Base-by-base conservation (phyloP, 2,888 invertebrate species). In the Dolichomitus sp. region DNA sequence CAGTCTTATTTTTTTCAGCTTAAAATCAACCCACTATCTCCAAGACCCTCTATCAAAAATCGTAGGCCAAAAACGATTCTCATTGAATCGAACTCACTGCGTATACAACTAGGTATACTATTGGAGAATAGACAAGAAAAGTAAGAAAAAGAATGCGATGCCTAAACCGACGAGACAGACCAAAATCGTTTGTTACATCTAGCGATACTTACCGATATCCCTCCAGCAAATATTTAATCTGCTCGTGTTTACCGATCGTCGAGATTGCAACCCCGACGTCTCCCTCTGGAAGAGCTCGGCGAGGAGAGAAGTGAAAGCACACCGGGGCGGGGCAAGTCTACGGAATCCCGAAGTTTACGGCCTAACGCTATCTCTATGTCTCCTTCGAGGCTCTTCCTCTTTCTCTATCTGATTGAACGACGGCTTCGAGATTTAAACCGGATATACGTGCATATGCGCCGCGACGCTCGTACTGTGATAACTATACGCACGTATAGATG, bases 211-310 rank as follows among this genome's bases (percentile, higher is more conserved):
- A 66, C 79, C 77, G 76, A 83, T 84, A 80, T 84, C 85, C 85
- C 76, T 48, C 54, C n/a, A 50, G 80, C 84, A 85, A 85, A 85
- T 85, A 85, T 85, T 85, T 83, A 76, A 80, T 66, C 84, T 79
- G 76, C 74, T 75, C 61, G 69, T 84, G 84, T 85, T 84, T 85
- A 61, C 81, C 72, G 85, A 85, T 85, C 84, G 83, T 76, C 83
- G 83, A 83, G 83, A 83, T 83, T 83, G 83, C 83, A 78, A 72
- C 75, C 77, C 77, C 73, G 59, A 77, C 45, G 68, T 80, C 76
- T 83, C 83, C 61, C 76, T 81, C 59, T 37, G 48, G 37, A 61
- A n/a, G 40, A 23, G 45, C 40, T 37, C 19, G 40, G 5, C 23
- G 69, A 42, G 69, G n/a, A 68, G 69, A 70, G 70, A 70, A 59